phyloP scores from a whole-genome alignment of 2,888 invertebrate genomes.

The Artemia sp. region DNA sequence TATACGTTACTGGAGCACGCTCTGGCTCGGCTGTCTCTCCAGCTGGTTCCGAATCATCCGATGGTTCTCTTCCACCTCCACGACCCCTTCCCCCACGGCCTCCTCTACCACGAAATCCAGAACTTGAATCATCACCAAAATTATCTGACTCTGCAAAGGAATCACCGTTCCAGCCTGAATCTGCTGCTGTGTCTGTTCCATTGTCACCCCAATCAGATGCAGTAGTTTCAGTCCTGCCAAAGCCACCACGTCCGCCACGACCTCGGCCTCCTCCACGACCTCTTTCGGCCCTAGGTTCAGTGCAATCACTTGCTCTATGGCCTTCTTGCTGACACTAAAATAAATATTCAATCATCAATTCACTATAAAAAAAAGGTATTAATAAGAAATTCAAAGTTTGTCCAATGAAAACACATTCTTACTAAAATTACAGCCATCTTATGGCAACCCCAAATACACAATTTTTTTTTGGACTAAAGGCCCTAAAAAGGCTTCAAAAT shows the following conservation, averaged over 20 bases:
- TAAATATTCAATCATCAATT: background rate
- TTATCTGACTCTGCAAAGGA: constrained; percentile 24
- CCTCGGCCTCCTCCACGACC: constrained; percentile 10
- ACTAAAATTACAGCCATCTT: too few species aligned
- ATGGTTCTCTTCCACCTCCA: constrained; percentile 23
- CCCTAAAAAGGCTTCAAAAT: too few species aligned
- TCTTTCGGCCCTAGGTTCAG: constrained; percentile 10
- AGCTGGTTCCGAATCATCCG: constrained; percentile 21
- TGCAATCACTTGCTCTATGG: background rate
- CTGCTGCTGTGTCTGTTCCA: background rate
- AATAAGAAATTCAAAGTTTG: too few species aligned
- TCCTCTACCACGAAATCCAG: constrained; percentile 27
- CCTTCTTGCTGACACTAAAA: constrained; percentile 11
- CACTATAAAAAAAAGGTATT: too few species aligned
- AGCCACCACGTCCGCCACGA: constrained; percentile 10
- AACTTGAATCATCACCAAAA: constrained; percentile 24
- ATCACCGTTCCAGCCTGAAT: too few species aligned
- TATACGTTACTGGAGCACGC: constrained; percentile 33
- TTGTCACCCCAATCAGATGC: background rate
- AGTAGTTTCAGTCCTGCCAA: background rate
- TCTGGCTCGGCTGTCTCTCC: constrained; percentile 31
- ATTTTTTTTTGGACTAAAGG: too few species aligned
- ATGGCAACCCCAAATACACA: too few species aligned
- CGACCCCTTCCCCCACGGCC: constrained; percentile 25
- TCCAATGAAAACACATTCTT: too few species aligned